A percentile compares a stretch with the other conserved stretches of the same genome.
Evolutionary conservation across 2,113 vertebrate species (phyloP).

Genomic region (Aix galericulata): DNA sequence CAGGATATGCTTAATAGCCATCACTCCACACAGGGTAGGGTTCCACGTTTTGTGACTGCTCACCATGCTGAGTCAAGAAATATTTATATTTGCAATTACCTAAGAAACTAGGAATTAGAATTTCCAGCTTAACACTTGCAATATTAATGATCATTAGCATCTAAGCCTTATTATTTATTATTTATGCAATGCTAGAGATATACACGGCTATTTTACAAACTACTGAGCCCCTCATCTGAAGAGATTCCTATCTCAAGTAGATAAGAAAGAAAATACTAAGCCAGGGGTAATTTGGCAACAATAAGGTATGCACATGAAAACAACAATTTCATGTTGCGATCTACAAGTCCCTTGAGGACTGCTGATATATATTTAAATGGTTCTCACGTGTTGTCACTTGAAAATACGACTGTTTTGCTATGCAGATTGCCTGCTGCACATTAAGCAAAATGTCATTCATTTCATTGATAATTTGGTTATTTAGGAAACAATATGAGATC

Average conservation of each 20-base stretch:
- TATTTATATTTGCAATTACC: background rate
- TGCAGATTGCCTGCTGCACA: background rate
- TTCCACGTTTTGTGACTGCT: background rate
- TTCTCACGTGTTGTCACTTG: background rate
- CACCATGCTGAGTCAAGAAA: slow-evolving; percentile 13
- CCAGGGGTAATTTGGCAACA: slow-evolving; percentile 39
- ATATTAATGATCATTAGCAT: slow-evolving; percentile 3
- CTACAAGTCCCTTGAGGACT: background rate
- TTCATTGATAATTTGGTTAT: slow-evolving; percentile 33
- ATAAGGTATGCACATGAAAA: background rate
- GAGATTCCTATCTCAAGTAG: background rate
- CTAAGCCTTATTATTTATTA: slow-evolving; percentile 21
- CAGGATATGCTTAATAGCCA: background rate
- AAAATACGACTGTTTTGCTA: slow-evolving; percentile 38
- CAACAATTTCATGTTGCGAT: background rate
- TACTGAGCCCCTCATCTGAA: background rate
- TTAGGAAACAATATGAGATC: background rate
- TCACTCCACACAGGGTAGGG: background rate
- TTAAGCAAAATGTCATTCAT: background rate
- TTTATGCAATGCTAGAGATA: background rate
- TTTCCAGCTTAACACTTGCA: background rate
- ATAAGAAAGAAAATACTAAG: slow-evolving; percentile 8
- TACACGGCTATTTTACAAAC: background rate
- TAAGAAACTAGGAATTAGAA: background rate
- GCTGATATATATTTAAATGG: slow-evolving; percentile 12